Percentiles rank a stretch among this genome's conserved stretches.
Conservation (phyloP, 2,113 vertebrate genomes). For the Serinus canaria region DNA sequence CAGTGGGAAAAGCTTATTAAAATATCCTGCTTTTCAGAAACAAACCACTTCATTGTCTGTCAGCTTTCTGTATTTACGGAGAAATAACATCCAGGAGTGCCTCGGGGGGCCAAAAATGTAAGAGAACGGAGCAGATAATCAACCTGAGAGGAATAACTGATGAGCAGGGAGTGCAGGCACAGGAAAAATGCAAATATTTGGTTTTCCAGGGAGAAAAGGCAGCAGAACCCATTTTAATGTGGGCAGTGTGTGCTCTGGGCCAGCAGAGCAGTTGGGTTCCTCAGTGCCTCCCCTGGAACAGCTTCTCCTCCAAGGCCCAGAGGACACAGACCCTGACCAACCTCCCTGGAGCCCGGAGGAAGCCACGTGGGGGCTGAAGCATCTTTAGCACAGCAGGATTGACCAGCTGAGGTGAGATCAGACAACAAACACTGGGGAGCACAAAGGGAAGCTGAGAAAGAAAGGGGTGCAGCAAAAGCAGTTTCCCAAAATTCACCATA, state of each 20-base stretch:
- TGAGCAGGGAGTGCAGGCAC: not conserved
- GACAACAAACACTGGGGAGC: not conserved
- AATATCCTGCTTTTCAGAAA: not conserved
- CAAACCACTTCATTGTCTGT: constrained; percentile 25
- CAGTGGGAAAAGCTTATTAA: not conserved
- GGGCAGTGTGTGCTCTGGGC: not conserved
- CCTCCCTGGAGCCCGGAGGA: not conserved
- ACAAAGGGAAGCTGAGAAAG: not conserved
- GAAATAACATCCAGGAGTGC: not conserved
- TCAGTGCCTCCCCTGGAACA: not conserved
- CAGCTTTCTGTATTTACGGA: not conserved
- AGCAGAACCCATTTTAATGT: not conserved
- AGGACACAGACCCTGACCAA: not conserved
- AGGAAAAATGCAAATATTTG: constrained; percentile 48
- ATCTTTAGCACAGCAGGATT: not conserved
- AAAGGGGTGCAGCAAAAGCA: not conserved
- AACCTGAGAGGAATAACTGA: constrained; percentile 48
- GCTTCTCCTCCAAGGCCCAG: not conserved
- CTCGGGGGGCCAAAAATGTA: not conserved
- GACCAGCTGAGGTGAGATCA: not conserved
- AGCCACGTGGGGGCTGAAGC: not conserved
- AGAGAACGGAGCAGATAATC: not conserved
- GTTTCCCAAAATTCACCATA: rapidly evolving
- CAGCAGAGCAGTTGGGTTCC: not conserved
- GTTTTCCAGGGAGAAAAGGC: not conserved